Evolutionary conservation across 2,113 vertebrate species (phyloP), one percentile per base, ranked within the genome.

Genomic region (Vanacampus margaritifer): DNA sequence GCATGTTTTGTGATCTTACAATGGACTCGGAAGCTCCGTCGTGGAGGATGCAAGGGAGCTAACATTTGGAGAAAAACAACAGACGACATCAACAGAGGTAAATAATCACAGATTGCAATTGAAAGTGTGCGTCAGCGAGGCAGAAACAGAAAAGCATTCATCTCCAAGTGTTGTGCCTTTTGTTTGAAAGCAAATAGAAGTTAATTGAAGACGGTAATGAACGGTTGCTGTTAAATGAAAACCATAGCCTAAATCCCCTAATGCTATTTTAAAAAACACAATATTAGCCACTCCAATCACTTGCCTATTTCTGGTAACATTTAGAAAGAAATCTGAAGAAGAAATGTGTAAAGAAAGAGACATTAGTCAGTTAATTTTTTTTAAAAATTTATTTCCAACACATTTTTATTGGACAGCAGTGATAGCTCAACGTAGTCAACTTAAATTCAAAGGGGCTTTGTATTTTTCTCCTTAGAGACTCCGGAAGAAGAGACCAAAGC

Each of bases 11-110:
- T 70, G 60, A 28, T 72, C 64, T 69, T 79, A 86, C 77, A 78
- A 91, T 90, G 89, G 85, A 88, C 79, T 85, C 84, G 72, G 78
- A 71, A 59, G 82, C 79, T 12, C 64, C 80, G 67, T 64, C 66
- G 74, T 75, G 85, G 83, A 80, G 74, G 82, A 84, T 76, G 68
- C 81, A 69, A 74, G 78, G 75, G 70, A 84, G 81, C 75, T 70
- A 72, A 76, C 64, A 64, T 69, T 75, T 69, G 75, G 39, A 74
- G 69, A 43, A 46, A 74, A 41, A 57, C 64, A 36, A 56, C 61
- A 77, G 58, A 74, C 54, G 51, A 28, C 63, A 66, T 53, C 43
- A 51, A 66, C 32, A 64, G 37, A 86, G 84, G 86, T 89, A 85
- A 86, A 77, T 74, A 58, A 17, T 68, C 32, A 59, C 1, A 36